These are phyloP conservation scores for Charina bottae DNA, from an alignment of 2,113 vertebrate genomes.

Conservation along the genomic window DNA sequence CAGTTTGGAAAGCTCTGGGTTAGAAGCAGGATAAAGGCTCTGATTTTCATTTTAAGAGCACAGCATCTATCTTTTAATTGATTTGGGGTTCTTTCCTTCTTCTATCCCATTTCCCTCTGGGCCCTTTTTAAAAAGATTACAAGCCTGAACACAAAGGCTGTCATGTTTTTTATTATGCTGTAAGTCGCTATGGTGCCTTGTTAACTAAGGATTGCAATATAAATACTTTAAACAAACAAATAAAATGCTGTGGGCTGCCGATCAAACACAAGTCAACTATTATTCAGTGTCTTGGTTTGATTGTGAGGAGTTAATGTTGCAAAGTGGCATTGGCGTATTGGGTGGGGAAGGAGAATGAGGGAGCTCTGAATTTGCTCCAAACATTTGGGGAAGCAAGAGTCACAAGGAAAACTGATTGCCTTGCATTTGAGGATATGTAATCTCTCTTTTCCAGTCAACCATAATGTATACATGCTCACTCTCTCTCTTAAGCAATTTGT, in stretches of 20 bases:
- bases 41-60: neutral
- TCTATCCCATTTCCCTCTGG: neutral
- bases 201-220: neutral
- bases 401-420: neutral
- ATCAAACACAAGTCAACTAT: neutral
- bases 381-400: neutral
- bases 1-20: too few relatives aligned
- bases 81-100: neutral
- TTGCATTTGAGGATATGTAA: neutral
- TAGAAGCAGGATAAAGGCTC: neutral
- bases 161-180: neutral
- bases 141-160: neutral
- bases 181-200: neutral
- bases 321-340: neutral
- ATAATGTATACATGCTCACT: neutral
- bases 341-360: neutral
- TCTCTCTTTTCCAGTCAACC: neutral
- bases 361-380: neutral
- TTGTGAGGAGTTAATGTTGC: neutral
- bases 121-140: neutral
- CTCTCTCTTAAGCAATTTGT: conserved; percentile 8
- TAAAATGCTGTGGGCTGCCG: neutral
- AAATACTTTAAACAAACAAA: neutral
- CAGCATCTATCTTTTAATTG: neutral
- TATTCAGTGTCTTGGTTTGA: neutral